A percentile compares a stretch with the other conserved stretches of the same genome.
phyloP scores from a whole-genome alignment of 2,797 vertebrate genomes.

The Carcharodon carcharias region DNA sequence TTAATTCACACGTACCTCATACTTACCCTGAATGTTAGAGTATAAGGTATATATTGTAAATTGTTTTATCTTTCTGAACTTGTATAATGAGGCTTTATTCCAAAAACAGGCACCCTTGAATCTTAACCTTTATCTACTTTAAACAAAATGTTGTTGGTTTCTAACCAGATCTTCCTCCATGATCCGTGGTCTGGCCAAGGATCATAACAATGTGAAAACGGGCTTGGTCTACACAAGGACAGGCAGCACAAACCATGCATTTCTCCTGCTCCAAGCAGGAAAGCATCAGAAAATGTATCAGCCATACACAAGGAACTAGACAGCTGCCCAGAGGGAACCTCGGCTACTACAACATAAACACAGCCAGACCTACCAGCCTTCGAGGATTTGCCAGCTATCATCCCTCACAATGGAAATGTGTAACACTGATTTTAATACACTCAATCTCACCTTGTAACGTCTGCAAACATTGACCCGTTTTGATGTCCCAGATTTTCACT shows the following conservation, averaged over 20 bases:
- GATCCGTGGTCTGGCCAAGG: too few relatives aligned
- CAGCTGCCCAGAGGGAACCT: neutral
- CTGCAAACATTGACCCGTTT: conserved; percentile 55
- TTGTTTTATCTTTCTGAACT: too few relatives aligned
- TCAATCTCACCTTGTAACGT: conserved; percentile 51
- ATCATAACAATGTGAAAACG: too few relatives aligned
- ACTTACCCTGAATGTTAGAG: too few relatives aligned
- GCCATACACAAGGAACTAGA: neutral
- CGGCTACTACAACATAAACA: neutral
- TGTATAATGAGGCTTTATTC: too few relatives aligned
- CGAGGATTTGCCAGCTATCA: neutral
- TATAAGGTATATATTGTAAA: too few relatives aligned
- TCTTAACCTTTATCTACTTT: too few relatives aligned
- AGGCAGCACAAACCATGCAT: neutral
- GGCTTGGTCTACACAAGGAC: too few relatives aligned
- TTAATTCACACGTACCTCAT: too few relatives aligned
- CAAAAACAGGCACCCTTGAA: too few relatives aligned
- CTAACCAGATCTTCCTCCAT: too few relatives aligned
- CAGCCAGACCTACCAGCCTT: neutral
- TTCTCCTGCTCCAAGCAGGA: neutral
- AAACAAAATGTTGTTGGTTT: too few relatives aligned
- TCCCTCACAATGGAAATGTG: neutral
- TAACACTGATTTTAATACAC: neutral
- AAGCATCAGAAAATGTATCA: neutral
- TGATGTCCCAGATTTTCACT: conserved; percentile 58